Conservation (phyloP, 2,113 vertebrate species). For the Daboia siamensis region DNA sequence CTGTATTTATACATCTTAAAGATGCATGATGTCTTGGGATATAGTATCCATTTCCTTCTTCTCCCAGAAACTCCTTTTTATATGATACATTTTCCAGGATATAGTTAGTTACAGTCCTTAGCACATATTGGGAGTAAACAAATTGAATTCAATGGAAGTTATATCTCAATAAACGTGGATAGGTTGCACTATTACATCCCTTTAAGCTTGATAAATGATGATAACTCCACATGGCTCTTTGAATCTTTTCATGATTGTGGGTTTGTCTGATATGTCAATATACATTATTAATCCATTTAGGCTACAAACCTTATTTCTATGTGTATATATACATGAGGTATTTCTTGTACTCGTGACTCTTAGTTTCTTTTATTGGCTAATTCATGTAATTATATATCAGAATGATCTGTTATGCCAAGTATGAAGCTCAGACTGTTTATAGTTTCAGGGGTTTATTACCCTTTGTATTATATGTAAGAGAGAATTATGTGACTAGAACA, state of each 20-base stretch:
- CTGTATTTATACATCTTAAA: slow-evolving; percentile 73
- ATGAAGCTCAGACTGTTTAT: not conserved
- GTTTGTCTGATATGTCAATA: not conserved
- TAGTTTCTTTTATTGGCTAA: not conserved
- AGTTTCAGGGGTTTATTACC: not conserved
- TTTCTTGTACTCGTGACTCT: not conserved
- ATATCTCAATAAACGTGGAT: not conserved
- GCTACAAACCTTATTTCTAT: not conserved
- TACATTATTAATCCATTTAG: slow-evolving; percentile 33
- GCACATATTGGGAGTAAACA: not conserved
- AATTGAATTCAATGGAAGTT: not conserved
- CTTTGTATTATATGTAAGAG: not conserved
- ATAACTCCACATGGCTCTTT: not conserved
- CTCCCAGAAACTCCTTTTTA: slow-evolving; percentile 32
- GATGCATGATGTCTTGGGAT: slow-evolving; percentile 70
- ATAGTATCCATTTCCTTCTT: slow-evolving; percentile 60
- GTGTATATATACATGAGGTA: not conserved
- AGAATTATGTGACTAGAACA: not conserved
- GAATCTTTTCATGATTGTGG: not conserved
- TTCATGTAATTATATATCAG: not conserved
- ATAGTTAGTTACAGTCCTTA: not conserved
- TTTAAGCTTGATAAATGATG: not conserved
- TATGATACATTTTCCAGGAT: slow-evolving; percentile 33
- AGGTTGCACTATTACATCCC: not conserved
- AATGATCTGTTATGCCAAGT: not conserved